A percentile compares a stretch with the other conserved stretches of the same genome.
These are phyloP conservation scores for Mallateleia sp. DNA, from an alignment of 2,888 invertebrate species.

Conservation along the genomic window DNA sequence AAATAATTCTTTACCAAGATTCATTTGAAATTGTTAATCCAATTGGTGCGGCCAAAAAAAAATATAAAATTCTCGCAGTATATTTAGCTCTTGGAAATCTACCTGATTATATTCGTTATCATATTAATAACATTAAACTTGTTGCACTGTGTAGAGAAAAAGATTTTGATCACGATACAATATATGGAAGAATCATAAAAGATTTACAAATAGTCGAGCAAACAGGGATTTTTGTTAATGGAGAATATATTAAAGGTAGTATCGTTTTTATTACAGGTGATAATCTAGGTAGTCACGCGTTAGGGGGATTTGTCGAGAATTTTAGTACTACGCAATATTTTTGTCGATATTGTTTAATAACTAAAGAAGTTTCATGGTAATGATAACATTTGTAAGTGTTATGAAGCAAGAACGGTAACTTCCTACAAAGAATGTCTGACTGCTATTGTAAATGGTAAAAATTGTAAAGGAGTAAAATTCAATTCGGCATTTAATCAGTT, in stretches of 20 bases:
- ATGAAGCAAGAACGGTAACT: conserved; percentile 8
- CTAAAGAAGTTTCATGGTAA: conserved; percentile 12
- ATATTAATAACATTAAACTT: conserved; percentile 82
- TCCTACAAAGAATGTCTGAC: conserved; percentile 6
- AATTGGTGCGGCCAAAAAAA: conserved; percentile 81
- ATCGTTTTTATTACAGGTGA: conserved; percentile 78
- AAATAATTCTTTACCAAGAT: conserved; percentile 83
- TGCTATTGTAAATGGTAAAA: neutral
- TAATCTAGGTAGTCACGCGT: conserved; percentile 79
- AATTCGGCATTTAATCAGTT: conserved; percentile 74
- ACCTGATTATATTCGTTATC: conserved; percentile 75
- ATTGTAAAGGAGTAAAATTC: conserved; percentile 70
- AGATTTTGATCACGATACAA: conserved; percentile 78
- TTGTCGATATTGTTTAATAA: conserved; percentile 58
- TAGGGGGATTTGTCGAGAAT: conserved; percentile 84
- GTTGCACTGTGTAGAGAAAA: conserved; percentile 82
- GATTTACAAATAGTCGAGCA: conserved; percentile 81
- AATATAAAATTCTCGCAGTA: conserved; percentile 82
- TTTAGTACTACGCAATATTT: conserved; percentile 75
- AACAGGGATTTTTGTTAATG: conserved; percentile 72
- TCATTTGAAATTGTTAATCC: conserved; percentile 85
- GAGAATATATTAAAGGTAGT: conserved; percentile 77
- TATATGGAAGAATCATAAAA: conserved; percentile 77
- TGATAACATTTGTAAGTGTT: conserved; percentile 5
- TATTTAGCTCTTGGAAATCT: conserved; percentile 83